Percentiles rank a stretch among this genome's conserved stretches.
These are phyloP conservation scores for Lithophane leautieri DNA, from an alignment of 2,888 invertebrate genomes.

Conservation along the genomic window DNA sequence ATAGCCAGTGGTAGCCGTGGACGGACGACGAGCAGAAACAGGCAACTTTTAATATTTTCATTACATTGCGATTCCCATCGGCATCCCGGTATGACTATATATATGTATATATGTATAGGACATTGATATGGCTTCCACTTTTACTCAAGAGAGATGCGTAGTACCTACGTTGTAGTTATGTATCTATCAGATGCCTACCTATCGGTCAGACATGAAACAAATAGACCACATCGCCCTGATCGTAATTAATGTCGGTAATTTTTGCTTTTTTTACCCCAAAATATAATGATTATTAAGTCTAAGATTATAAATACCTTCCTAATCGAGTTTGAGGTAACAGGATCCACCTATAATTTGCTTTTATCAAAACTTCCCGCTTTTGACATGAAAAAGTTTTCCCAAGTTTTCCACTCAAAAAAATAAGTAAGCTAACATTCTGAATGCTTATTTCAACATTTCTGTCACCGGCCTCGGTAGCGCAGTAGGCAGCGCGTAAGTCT, in stretches of 20 bases:
- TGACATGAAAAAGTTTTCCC: background rate
- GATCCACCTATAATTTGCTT: background rate
- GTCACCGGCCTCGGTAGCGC: conserved; percentile 93
- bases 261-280: too few relatives aligned
- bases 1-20: conserved; percentile 43
- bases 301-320: too few relatives aligned
- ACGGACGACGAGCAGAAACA: conserved; percentile 57
- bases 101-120: conserved; percentile 22
- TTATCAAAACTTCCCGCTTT: background rate
- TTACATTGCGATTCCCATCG: conserved; percentile 72
- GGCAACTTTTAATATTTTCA: conserved; percentile 79
- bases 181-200: background rate
- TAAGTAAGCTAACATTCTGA: background rate
- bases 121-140: conserved; percentile 27
- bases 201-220: background rate
- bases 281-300: too few relatives aligned
- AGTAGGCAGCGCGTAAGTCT: conserved; percentile 97
- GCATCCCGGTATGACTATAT: conserved; percentile 24
- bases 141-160: conserved; percentile 4
- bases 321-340: too few relatives aligned
- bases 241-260: background rate
- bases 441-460: fast-evolving
- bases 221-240: background rate
- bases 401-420: background rate
- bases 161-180: background rate